Percentiles rank a stretch among this genome's conserved stretches.
Evolutionary conservation across 2,113 vertebrate genomes (phyloP).

Genomic region (Asarcornis scutulata): DNA sequence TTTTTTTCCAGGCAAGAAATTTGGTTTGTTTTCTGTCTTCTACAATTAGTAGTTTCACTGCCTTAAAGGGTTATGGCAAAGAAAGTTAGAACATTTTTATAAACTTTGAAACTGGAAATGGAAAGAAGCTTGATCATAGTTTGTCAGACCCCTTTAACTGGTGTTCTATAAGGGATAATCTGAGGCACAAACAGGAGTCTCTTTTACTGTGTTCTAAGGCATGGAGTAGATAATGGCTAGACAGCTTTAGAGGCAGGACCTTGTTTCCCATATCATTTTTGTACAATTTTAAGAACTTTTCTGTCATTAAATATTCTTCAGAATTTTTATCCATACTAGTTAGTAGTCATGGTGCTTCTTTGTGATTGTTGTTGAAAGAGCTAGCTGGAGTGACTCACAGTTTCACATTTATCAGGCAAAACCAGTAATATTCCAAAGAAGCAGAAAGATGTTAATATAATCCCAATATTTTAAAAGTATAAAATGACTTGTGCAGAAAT

Average conservation of each 20-base stretch:
- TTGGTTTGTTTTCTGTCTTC: not conserved
- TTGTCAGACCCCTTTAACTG: not conserved
- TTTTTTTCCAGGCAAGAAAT: not conserved
- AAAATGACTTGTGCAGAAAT: not conserved
- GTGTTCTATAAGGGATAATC: not conserved
- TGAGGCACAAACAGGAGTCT: not conserved
- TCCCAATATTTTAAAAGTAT: not conserved
- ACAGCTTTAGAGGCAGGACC: not conserved
- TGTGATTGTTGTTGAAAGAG: fast-evolving
- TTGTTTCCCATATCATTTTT: not conserved
- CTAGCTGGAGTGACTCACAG: not conserved
- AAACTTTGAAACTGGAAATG: not conserved
- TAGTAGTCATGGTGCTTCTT: not conserved
- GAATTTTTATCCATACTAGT: not conserved
- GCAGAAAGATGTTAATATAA: not conserved
- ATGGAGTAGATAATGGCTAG: not conserved
- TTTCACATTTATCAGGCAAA: not conserved
- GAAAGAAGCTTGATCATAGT: not conserved
- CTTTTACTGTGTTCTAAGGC: not conserved
- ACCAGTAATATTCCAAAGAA: not conserved
- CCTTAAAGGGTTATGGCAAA: not conserved
- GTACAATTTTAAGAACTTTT: not conserved
- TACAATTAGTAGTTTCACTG: not conserved
- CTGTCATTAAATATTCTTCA: not conserved
- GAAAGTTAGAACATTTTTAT: not conserved